Percentiles rank a stretch among this genome's conserved stretches.
phyloP scores from a whole-genome alignment of 2,797 vertebrate genomes.

The Peromyscus melanophrys region DNA sequence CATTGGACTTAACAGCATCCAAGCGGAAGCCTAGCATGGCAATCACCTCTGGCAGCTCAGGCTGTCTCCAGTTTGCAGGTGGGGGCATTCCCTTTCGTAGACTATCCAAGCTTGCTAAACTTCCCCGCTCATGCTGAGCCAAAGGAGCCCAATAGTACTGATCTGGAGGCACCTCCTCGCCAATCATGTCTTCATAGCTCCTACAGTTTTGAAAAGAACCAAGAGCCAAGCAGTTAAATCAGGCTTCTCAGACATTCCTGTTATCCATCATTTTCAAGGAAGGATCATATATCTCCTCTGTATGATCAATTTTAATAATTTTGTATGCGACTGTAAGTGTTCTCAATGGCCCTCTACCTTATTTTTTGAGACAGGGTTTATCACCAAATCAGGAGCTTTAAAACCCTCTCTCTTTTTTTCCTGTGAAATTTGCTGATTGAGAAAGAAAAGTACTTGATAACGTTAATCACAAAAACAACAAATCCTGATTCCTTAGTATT shows the following conservation, averaged over 20 bases:
- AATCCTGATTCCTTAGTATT: conserved; percentile 13
- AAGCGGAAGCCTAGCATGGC: conserved; percentile 97
- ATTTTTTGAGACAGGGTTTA: not conserved
- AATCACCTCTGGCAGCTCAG: conserved; percentile 97
- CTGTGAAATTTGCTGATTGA: conserved; percentile 13
- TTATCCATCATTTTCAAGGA: not conserved
- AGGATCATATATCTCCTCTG: not conserved
- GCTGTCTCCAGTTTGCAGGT: conserved; percentile 94
- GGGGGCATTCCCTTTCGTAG: conserved; percentile 93
- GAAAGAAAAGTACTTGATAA: conserved; percentile 37
- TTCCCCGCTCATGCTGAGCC: conserved; percentile 96
- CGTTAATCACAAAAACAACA: conserved; percentile 18
- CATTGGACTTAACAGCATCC: conserved; percentile 97
- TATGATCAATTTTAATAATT: conserved; percentile 13
- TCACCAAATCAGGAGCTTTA: not conserved
- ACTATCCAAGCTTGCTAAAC: conserved; percentile 98
- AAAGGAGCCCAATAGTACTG: conserved; percentile 96
- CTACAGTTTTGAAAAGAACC: conserved; percentile 87
- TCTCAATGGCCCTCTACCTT: not conserved
- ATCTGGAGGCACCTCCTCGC: conserved; percentile 92
- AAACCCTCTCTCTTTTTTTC: not conserved
- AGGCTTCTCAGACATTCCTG: not conserved
- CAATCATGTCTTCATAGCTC: conserved; percentile 97
- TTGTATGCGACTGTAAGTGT: not conserved
- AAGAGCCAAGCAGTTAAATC: conserved; percentile 16